Base-by-base conservation (phyloP, 2,888 invertebrate species). In the Cryptus viduatorius region DNA sequence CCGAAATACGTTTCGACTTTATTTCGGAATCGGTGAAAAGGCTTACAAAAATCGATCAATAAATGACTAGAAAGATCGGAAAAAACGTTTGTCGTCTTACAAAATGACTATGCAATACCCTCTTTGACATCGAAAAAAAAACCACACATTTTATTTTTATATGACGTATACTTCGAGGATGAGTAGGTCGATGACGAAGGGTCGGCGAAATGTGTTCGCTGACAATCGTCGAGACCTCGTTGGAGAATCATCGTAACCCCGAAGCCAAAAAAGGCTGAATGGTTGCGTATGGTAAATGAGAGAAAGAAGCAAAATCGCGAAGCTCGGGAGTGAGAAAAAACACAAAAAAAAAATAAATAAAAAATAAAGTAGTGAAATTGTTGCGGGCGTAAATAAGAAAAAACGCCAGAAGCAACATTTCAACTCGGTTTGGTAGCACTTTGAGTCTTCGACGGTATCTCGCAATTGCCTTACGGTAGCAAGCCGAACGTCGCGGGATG, bases 341-440 rank as follows among this genome's bases (percentile, higher is more conserved):
- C 24, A 59, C n/a, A 67, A 72, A 16, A 53, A 76, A 50, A 16
- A 19, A n/a, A 56, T 56, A 56, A 53, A 59, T 10, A 73, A 72
- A 16, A 53, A 76, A 50, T 29, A 37, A n/a, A 56, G 16, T 50
- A 46, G 24, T 64, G 31, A 50, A 42, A 77, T 67, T 59, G 31
- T 76, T 67, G 83, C 56, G 64, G 79, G 73, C 80, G 85, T 79
- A 83, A 80, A 85, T 83, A 72, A 72, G 44, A 67, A 65, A 46
- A 72, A 65, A n/a, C 65, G 61, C 10, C 77, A 53, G 64, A 79
- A 67, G 56, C 67, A 53, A 75, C 48, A 59, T 80, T 37, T 61
- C 68, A n/a, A 46, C 24, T 42, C 31, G 61, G 14, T 61, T 16
- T 53, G 16, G 64, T 56, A 65, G 24, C 56, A 19, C 76, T 83